Evolutionary conservation across 2,888 invertebrate species (phyloP), one percentile per base, ranked within the genome.

Genomic region (Trissolcus japonicus): DNA sequence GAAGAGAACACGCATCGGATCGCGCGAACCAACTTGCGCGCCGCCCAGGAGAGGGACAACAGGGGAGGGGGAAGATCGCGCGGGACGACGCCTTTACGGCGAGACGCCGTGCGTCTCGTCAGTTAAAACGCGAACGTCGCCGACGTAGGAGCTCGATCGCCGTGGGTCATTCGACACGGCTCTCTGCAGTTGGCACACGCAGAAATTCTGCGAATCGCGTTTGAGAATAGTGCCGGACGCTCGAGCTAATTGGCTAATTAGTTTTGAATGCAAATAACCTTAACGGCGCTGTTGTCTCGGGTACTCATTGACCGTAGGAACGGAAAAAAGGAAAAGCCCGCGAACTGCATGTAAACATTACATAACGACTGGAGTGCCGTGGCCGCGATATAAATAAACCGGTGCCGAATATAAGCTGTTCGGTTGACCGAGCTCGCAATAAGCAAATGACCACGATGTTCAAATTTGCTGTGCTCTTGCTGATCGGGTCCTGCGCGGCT

Each of bases 81-180:
- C 57, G 61, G 62, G 65, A 71, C 76, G 74, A 79, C 74, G 79
- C 77, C 62, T 77, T 72, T 74, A 65, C 61, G 59, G 61, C 56
- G 68, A 79, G 81, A 81, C 83, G 80, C 79, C 76, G 63, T 76
- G 81, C 81, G 79, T 83, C 82, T 81, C 83, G 82, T 84, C 86
- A 87, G 87, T 87, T 81, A 83, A 84, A 86, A 83, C 82, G 84
- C 82, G 83, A 83, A 80, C 83, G 86, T 83, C 82, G 79, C 48
- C 79, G 79, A 79, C 60, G 67, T 78, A 81, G 81, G 83, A 75
- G 66, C 80, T 69, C 21, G 69, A 53, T 62, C 69, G 65, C 74
- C 69, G 79, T 40, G 25, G 41, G 53, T 17, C 43, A 17, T 35
- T 50, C 46, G 53, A 66, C 63, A 55, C 76, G 79, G 25, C 68